Evolutionary conservation across 2,797 vertebrate genomes (phyloP).

Genomic region (Chaunax sp.): DNA sequence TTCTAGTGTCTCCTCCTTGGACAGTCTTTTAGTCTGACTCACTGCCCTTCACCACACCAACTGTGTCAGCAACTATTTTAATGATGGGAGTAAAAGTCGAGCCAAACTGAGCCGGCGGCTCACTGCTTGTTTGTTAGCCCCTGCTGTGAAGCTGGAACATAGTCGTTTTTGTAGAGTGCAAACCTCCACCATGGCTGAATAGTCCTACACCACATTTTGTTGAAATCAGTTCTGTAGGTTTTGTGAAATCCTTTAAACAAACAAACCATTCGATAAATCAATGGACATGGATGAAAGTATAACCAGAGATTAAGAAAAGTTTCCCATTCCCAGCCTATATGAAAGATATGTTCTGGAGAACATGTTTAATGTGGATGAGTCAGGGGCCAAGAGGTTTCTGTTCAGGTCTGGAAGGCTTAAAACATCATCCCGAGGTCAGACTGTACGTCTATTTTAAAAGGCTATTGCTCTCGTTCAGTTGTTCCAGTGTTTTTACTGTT

Average conservation of each 20-base stretch:
- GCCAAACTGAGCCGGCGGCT: slow-evolving; percentile 53
- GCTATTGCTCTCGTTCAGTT: not conserved
- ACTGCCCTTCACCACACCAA: slow-evolving; percentile 44
- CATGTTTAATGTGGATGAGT: slow-evolving; percentile 21
- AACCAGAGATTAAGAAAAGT: no score
- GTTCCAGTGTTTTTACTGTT: no score
- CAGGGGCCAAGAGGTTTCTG: not conserved
- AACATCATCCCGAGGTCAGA: slow-evolving; percentile 2
- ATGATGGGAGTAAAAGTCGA: slow-evolving; percentile 41
- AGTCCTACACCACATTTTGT: no score
- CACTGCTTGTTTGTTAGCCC: slow-evolving; percentile 16
- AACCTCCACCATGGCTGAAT: no score
- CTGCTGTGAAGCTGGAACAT: slow-evolving; percentile 26
- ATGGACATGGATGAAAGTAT: no score
- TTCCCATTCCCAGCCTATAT: not conserved
- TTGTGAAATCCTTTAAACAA: no score
- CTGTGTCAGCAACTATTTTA: slow-evolving; percentile 68
- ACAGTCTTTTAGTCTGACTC: slow-evolving; percentile 53
- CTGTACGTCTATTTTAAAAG: not conserved
- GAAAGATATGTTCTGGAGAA: not conserved
- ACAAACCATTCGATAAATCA: not conserved
- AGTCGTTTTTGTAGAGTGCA: no score
- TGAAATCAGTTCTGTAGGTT: no score
- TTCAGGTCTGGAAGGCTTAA: slow-evolving; percentile 25
- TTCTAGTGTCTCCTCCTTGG: slow-evolving; percentile 16